Evolutionary conservation across 2,888 invertebrate species (phyloP).

Genomic region (Oligia strigilis): DNA sequence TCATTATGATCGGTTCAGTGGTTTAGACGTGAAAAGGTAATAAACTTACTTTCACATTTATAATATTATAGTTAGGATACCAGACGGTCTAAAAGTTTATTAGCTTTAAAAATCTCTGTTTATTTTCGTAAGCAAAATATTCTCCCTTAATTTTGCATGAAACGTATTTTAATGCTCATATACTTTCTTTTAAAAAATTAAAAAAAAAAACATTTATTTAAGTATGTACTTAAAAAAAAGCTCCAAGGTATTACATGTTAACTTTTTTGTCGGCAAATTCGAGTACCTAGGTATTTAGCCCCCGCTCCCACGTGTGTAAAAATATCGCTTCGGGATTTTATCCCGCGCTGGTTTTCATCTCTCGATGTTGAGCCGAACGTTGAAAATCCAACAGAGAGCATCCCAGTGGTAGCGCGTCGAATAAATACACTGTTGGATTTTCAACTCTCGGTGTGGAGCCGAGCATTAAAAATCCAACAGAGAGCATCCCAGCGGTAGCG

Average conservation of each 20-base stretch:
- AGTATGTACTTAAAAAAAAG: not conserved
- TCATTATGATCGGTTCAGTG: not conserved
- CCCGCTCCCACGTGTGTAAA: no score
- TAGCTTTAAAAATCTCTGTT: constrained; percentile 19
- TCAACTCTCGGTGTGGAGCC: not conserved
- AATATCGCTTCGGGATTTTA: no score
- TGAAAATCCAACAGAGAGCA: no score
- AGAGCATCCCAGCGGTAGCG: no score
- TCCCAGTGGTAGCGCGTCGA: no score
- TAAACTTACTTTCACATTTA: not conserved
- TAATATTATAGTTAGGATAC: not conserved
- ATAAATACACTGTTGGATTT: not conserved
- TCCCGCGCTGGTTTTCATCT: no score
- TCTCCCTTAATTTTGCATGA: not conserved
- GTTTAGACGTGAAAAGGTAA: not conserved
- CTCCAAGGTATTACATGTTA: no score
- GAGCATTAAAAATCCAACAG: no score
- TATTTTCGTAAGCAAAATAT: constrained; percentile 6
- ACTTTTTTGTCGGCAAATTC: no score
- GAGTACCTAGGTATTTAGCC: no score
- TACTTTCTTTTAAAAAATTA: not conserved
- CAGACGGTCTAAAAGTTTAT: constrained; percentile 1
- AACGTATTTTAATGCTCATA: not conserved
- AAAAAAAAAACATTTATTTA: not conserved
- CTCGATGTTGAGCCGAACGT: no score